Base-by-base conservation (phyloP, 35 echinoderm and acorn worm species). In the Ptychodera flava region DNA sequence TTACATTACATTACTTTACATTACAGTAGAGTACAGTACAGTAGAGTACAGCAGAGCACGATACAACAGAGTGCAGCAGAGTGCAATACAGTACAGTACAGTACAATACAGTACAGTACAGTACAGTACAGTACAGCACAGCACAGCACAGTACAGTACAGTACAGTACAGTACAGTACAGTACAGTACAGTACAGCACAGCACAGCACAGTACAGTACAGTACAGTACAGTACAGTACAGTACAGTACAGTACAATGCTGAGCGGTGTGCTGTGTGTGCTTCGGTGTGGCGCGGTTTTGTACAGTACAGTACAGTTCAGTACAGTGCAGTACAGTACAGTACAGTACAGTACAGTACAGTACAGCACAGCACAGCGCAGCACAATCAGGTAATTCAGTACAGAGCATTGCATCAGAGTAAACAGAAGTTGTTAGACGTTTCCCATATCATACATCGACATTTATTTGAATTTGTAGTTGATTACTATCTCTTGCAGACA, bases 21-120 rank as follows among this genome's bases (percentile, higher is more conserved):
- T 64, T 64, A 64, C 45, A 64, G 6, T 64, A 64, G 6, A 64
- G 45, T 64, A 64, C 45, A 64, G 45, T 64, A 64, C 45, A 64
- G 45, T 64, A 64, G 6, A 64, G 45, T 64, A 64, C 45, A 64
- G 45, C 45, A 64, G 6, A 64, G 45, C 22, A 12, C 22, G 22
- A 22, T 64, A 64, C 22, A 64, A 22, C 22, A 64, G 6, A 64
- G 45, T 64, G 22, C 45, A 64, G 45, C 22, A 64, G 6, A 64
- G 45, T 64, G 22, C 45, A 64, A 22, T 64, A 22, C 45, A 64
- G 22, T 64, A 64, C 45, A 64, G 45, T 64, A 64, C 45, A 64
- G 45, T 64, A 64, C 45, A 64, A 64, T 64, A 64, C 45, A 64
- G 45, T 64, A 64, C 45, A 64, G 45, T 64, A 64, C 45, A 64